Evolutionary conservation across 1,140 invertebrate species (phyloP).

Genomic region (Limonius californicus): DNA sequence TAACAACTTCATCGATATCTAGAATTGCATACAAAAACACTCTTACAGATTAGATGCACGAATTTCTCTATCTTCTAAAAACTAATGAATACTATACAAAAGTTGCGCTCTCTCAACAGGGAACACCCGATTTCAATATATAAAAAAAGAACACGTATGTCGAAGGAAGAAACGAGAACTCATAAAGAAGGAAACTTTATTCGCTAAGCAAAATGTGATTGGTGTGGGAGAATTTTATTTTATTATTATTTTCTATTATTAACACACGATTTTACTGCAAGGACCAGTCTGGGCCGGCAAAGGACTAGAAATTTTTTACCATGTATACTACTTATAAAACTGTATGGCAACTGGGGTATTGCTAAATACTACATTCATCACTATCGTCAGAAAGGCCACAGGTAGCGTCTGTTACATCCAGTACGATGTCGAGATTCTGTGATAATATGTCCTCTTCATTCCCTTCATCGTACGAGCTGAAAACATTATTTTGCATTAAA

Average conservation of each 20-base stretch:
- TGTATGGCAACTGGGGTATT: slow-evolving; percentile 17
- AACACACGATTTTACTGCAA: too few relatives aligned
- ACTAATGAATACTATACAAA: neutral
- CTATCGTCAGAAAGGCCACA: slow-evolving; percentile 54
- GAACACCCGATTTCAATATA: neutral
- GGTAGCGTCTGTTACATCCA: slow-evolving; percentile 43
- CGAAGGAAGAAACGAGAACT: neutral
- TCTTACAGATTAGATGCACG: neutral
- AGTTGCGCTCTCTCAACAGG: neutral
- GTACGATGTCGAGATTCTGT: slow-evolving; percentile 59
- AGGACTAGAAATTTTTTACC: slow-evolving; percentile 18
- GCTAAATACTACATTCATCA: slow-evolving; percentile 54
- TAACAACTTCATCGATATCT: neutral
- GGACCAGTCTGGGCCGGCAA: too few relatives aligned
- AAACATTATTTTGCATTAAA: slow-evolving; percentile 26
- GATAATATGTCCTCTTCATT: slow-evolving; percentile 59
- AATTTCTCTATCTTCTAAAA: neutral
- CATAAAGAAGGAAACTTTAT: neutral
- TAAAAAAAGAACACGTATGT: neutral
- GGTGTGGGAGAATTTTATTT: neutral
- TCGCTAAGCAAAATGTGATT: neutral
- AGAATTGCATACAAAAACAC: neutral
- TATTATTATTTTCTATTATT: slow-evolving; percentile 8
- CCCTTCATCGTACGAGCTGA: slow-evolving; percentile 63
- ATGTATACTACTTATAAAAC: slow-evolving; percentile 11